Conservation (phyloP, 1,140 invertebrate species). For the Bradysia coprophila region DNA sequence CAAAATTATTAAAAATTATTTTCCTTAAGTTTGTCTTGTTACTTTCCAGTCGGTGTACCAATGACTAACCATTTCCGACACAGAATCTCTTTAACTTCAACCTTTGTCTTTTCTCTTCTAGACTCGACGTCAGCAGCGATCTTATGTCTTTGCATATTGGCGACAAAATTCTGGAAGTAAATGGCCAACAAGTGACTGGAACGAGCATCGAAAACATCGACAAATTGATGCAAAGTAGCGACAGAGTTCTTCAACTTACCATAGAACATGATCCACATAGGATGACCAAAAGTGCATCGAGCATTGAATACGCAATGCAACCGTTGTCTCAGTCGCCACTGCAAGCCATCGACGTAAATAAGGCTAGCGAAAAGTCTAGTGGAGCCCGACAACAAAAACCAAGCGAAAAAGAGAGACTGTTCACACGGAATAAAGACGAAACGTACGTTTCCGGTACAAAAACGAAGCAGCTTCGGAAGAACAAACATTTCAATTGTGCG, state of each 20-base stretch:
- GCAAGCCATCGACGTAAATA: slow-evolving; percentile 5
- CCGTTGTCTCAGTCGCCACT: slow-evolving; percentile 4
- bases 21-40: too few species aligned
- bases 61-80: too few species aligned
- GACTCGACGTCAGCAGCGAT: slow-evolving; percentile 62
- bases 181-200: slow-evolving; percentile 70
- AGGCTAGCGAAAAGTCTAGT: slow-evolving; percentile 5
- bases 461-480: slow-evolving; percentile 31
- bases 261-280: slow-evolving; percentile 77
- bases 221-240: slow-evolving; percentile 50
- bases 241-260: slow-evolving; percentile 50
- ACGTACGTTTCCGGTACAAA: slow-evolving; percentile 29
- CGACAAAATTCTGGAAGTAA: slow-evolving; percentile 80
- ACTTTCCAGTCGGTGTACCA: too few species aligned
- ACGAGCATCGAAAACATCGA: slow-evolving; percentile 54
- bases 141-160: slow-evolving; percentile 74
- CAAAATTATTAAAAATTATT: too few species aligned
- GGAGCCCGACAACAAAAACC: not conserved
- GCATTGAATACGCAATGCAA: slow-evolving; percentile 14
- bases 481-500: slow-evolving; percentile 15
- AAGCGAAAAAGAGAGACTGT: slow-evolving; percentile 37
- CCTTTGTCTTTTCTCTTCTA: too few species aligned
- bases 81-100: too few species aligned
- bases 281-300: slow-evolving; percentile 26
- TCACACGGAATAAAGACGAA: slow-evolving; percentile 47